phyloP scores from a whole-genome alignment of 2,797 vertebrate species.

The Enoplosus armatus region DNA sequence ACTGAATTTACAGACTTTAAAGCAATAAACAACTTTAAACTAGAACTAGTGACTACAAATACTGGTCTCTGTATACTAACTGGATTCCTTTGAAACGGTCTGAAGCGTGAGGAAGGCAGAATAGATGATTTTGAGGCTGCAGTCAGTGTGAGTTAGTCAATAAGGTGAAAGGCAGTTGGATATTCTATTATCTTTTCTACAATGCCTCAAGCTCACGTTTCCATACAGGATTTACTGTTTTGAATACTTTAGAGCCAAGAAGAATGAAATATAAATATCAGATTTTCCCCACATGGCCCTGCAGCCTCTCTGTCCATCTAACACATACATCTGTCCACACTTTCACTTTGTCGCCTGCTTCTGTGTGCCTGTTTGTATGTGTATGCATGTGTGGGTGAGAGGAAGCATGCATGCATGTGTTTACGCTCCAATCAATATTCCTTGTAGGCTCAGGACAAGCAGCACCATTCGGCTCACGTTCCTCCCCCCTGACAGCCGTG shows the following conservation, averaged over 20 bases:
- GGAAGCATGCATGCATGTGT: slow-evolving; percentile 7
- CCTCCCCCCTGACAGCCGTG: slow-evolving; percentile 49
- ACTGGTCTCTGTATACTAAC: neutral
- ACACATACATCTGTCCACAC: neutral
- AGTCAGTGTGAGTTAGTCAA: neutral
- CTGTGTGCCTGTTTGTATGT: neutral
- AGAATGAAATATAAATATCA: neutral
- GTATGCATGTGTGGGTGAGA: neutral
- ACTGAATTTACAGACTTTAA: neutral
- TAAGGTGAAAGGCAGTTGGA: neutral
- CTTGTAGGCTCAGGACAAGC: slow-evolving; percentile 8
- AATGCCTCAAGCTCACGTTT: neutral
- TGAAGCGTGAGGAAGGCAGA: neutral
- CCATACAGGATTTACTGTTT: neutral
- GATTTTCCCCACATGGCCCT: neutral
- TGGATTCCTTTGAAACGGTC: neutral
- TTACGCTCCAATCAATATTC: slow-evolving; percentile 53
- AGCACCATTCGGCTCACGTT: slow-evolving; percentile 48
- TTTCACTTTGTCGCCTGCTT: neutral
- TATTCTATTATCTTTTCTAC: neutral
- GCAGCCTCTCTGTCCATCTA: neutral
- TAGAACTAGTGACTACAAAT: neutral
- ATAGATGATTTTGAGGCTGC: neutral
- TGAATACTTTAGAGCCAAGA: neutral
- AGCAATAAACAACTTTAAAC: neutral